These are phyloP conservation scores for Synergus umbraculus DNA, from an alignment of 2,888 invertebrate genomes.

Conservation along the genomic window DNA sequence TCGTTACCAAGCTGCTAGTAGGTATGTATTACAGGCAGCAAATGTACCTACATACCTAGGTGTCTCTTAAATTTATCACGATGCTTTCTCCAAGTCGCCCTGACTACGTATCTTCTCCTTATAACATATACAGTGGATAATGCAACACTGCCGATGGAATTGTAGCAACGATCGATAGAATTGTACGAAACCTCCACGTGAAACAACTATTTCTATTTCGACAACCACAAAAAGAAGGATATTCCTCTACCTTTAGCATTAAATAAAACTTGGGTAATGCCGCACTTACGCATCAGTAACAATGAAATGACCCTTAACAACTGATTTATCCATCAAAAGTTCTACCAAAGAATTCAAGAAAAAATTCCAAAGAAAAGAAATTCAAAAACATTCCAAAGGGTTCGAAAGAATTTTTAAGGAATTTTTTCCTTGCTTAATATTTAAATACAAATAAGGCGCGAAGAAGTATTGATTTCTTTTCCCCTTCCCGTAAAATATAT, in stretches of 20 bases:
- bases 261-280: no score
- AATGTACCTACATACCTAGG: slow-evolving; percentile 51
- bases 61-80: slow-evolving; percentile 59
- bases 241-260: no score
- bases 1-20: slow-evolving; percentile 37
- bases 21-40: slow-evolving; percentile 44
- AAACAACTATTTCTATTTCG: background rate
- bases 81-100: slow-evolving; percentile 52
- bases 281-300: background rate
- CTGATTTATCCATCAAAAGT: background rate
- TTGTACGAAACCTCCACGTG: slow-evolving; percentile 43
- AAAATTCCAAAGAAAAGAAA: no score
- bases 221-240: no score
- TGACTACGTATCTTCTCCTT: slow-evolving; percentile 44
- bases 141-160: slow-evolving; percentile 46
- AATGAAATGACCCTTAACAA: background rate
- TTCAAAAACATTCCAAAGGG: no score
- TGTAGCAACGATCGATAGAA: slow-evolving; percentile 45
- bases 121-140: slow-evolving; percentile 46
- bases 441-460: no score
- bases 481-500: no score
- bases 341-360: no score
- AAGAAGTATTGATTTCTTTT: no score
- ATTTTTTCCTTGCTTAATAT: no score
- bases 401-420: no score